Base-by-base conservation (phyloP, 2,888 invertebrate genomes). In the Theristus sp. region DNA sequence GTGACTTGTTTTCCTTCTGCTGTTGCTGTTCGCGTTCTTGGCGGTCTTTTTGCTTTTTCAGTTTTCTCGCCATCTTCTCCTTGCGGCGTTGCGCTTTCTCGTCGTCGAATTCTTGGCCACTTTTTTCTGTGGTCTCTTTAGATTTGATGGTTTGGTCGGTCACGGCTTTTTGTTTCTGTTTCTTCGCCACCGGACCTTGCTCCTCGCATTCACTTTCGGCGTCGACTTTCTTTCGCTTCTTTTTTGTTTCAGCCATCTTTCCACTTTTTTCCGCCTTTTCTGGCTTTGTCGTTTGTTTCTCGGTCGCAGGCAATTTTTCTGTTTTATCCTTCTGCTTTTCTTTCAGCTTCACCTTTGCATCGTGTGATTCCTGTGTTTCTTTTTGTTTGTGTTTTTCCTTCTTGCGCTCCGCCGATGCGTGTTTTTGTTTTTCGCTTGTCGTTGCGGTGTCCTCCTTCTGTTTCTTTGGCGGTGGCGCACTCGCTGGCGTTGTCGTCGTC, bases 21-120 rank as follows among this genome's bases (percentile, higher is more conserved):
- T 58, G 22, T 24, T 27, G 22, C 27, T 52, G 13, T 6, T 29
- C 17, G 1, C 24, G 10, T 58, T 38, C 53, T n/a, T n/a, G n/a
- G n/a, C n/a, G n/a, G n/a, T n/a, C n/a, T n/a, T n/a, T n/a, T 29
- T 87, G 86, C 61, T 69, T 28, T 38, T 60, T n/a, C 52, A 31
- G 28, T 47, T 26, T 6, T 20, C 28, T 79, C 77, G 57, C 80
- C 77, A 47, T 66, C 69, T 62, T 78, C 77, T 62, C 64, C 38
- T 60, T 61, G 3, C 61, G 64, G 53, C 65, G 68, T 67, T 1
- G 66, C 62, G 52, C 66, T 67, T 26, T 6, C 20, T 53, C 25
- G 3, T 10, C 2, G 25, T 53, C 53, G 3, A 25, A 6, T 67
- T 72, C n/a, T n/a, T n/a, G n/a, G n/a, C n/a, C n/a, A n/a, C n/a